Evolutionary conservation across 2,113 vertebrate genomes (phyloP), one percentile per base, ranked within the genome.

Genomic region (Manacus vitellinus): DNA sequence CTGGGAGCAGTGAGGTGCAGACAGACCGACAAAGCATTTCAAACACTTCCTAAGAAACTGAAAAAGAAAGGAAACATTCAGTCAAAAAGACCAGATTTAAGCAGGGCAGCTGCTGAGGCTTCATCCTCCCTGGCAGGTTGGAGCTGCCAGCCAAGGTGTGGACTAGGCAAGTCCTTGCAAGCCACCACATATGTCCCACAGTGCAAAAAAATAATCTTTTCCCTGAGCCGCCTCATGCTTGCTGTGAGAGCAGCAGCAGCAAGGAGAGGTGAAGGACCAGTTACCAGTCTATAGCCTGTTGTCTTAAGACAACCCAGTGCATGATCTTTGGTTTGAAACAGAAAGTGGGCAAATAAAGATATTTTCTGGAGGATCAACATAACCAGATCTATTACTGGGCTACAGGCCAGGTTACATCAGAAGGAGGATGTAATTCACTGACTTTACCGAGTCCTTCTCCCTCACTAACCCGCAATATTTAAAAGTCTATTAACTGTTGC

Each of bases 401-500:
- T 44, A 27, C 0, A 56, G 61, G 52, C 33, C 62, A 59, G 46
- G 63, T 46, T 49, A 59, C 31, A 16, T 27, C 70, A 58, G 17
- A 43, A 41, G 39, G 15, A 1, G 4, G 33, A 49, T 49, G 14
- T n/a, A 92, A 70, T 25, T 63, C 6, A 13, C 7, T 59, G 43
- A 24, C 39, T 44, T 63, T 7, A 66, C 46, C 0, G 0, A 44
- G 9, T 25, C 54, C 37, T 82, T 16, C 33, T 78, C 59, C 39
- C 33, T 55, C 31, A 28, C 33, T 76, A 62, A 67, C 27, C 21
- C 20, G 25, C 0, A 0, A 27, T 58, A 31, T 56, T 82, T 82
- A 49, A 19, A 89, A 49, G 27, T n/a, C 39, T 74, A 22, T 51
- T 83, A 47, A 80, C 12, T 44, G 30, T 51, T 30, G 74, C 6